These are phyloP conservation scores for Hylomyscus alleni DNA, from an alignment of 2,797 vertebrate genomes.

Conservation along the genomic window DNA sequence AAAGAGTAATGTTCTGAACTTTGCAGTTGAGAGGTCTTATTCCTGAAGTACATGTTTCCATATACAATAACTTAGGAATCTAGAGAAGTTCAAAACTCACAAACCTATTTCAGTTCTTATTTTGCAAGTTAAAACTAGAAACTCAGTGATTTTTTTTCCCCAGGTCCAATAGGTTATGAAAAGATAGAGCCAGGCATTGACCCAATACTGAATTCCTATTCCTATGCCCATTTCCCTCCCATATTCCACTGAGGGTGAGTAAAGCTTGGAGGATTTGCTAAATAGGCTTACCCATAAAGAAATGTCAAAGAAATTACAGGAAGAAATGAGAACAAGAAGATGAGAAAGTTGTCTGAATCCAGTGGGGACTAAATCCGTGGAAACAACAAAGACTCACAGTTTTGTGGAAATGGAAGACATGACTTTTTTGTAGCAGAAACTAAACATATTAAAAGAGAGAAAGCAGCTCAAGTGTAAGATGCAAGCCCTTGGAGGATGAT, in stretches of 20 bases:
- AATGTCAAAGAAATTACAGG: neutral
- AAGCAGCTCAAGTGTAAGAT: neutral
- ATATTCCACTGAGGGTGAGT: neutral
- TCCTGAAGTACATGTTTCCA: neutral
- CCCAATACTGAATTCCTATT: too few relatives aligned
- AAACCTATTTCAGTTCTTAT: neutral
- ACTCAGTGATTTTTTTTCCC: neutral
- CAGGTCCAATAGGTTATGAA: neutral
- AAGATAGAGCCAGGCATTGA: neutral
- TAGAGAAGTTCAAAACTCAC: neutral
- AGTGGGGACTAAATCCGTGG: neutral
- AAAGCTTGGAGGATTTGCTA: constrained; percentile 7
- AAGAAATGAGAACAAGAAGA: constrained; percentile 19
- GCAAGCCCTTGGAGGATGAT: neutral
- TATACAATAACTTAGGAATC: neutral
- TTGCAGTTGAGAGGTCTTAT: neutral
- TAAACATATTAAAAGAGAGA: neutral
- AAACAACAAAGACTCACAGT: neutral
- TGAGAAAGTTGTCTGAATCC: neutral
- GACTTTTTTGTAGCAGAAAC: constrained; percentile 15
- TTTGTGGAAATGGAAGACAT: neutral
- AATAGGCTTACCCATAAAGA: constrained; percentile 16
- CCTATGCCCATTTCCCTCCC: neutral
- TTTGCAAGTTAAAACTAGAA: neutral
- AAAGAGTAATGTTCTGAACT: neutral